Percentiles rank a stretch among this genome's conserved stretches.
Evolutionary conservation across 2,113 vertebrate species (phyloP).

Genomic region (Antechinus stuartii): DNA sequence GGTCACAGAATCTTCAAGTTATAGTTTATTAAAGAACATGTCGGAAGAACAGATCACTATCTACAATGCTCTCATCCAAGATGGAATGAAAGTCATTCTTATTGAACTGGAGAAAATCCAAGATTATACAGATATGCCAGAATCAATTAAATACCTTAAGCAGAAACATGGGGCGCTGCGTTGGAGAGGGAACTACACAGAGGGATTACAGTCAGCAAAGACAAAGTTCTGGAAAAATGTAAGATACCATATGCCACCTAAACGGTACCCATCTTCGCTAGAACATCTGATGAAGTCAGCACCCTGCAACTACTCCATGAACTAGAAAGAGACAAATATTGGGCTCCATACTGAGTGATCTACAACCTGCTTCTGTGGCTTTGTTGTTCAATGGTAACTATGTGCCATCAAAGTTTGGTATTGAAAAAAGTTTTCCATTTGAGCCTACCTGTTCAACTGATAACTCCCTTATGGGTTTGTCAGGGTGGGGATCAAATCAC

Average conservation of each 20-base stretch:
- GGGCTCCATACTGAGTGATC: fast-evolving
- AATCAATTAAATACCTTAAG: constrained; percentile 89
- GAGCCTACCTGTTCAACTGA: not conserved
- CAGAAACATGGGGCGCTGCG: constrained; percentile 89
- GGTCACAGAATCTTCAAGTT: constrained; percentile 69
- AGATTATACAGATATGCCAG: constrained; percentile 85
- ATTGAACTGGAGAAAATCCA: constrained; percentile 89
- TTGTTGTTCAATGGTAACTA: not conserved
- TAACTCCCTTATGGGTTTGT: not conserved
- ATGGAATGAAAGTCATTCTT: constrained; percentile 88
- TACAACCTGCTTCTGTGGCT: fast-evolving
- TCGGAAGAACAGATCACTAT: constrained; percentile 86
- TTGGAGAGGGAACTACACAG: constrained; percentile 82
- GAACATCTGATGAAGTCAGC: not conserved
- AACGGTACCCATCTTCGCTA: constrained; percentile 18
- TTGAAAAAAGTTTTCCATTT: not conserved
- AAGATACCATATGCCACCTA: constrained; percentile 90
- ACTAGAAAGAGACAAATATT: fast-evolving
- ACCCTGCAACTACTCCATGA: not conserved
- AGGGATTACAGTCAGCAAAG: constrained; percentile 77
- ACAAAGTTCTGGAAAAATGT: constrained; percentile 92
- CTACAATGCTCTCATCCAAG: constrained; percentile 88
- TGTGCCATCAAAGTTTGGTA: not conserved
- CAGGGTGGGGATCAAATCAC: not conserved
- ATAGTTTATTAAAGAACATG: constrained; percentile 72